Conservation (phyloP, 1,140 invertebrate species). For the Heliconius hermathena region DNA sequence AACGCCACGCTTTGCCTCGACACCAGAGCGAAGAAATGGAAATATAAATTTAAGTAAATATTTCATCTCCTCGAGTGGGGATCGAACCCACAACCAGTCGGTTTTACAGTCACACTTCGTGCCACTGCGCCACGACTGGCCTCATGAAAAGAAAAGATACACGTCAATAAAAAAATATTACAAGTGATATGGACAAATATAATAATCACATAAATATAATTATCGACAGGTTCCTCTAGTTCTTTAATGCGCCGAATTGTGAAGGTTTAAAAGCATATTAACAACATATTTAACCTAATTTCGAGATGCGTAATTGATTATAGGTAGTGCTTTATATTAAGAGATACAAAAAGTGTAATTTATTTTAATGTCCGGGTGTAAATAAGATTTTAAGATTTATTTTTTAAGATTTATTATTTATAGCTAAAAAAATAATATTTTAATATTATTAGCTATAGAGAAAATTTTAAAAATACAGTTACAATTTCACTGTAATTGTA, state of each 20-base stretch:
- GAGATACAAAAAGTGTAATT: background rate
- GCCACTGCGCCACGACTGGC: too few species aligned
- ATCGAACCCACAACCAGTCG: too few species aligned
- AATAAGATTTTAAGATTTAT: background rate
- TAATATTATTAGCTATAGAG: background rate
- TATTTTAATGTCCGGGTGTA: background rate
- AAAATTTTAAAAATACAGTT: too few species aligned
- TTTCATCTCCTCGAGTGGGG: too few species aligned
- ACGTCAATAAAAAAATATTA: too few species aligned
- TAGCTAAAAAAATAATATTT: background rate
- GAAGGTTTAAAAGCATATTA: conserved; percentile 9
- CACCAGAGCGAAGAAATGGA: too few species aligned
- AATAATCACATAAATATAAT: background rate
- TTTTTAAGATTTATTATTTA: too few species aligned
- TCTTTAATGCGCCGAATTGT: background rate
- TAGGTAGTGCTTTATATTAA: background rate
- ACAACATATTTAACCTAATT: conserved; percentile 21
- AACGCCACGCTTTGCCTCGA: too few species aligned
- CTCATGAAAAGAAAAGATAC: too few species aligned
- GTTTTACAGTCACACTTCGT: too few species aligned
- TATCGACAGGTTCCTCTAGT: background rate
- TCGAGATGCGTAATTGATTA: conserved; percentile 1
- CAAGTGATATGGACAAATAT: background rate
- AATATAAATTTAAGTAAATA: too few species aligned
- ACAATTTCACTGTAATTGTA: too few species aligned